Evolutionary conservation across 2,888 invertebrate species (phyloP), one percentile per base, ranked within the genome.

Genomic region (Apamea sordens): DNA sequence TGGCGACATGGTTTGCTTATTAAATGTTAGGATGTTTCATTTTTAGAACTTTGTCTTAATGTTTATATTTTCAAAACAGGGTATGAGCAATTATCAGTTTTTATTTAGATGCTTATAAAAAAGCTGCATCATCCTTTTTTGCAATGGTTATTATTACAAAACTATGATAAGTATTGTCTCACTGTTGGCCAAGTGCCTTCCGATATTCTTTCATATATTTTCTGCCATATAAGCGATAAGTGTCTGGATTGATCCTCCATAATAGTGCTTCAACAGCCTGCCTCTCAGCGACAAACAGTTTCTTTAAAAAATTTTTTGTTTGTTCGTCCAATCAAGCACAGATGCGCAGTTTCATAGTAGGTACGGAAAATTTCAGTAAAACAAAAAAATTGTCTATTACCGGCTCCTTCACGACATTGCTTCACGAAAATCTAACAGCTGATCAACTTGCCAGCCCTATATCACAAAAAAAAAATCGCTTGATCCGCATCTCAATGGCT

Each of bases 401-500:
- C 64, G 36, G 11, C 2, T 36, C 8, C 13, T 56, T 18, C 24
- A n/a, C 18, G 50, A 47, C 47, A 24, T 59, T 21, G 47, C 13
- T 3, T 59, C 10, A 32, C 2, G 47, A 41, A 61, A 28, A 77
- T 21, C 0, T 0, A 41, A 77, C 69, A 50, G 32, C 77, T 83
- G 32, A 67, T 78, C 15, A 8, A 59, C 0, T 47, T 15, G 77
- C 18, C 84, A 85, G 61, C 87, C 87, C 87, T 80, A 74, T 7
- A 7, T 4, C 11, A 36, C 11, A 36, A 7, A 0, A 47, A 69
- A 56, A 73, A 72, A 76, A 44, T 63, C 7, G 41, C 63, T 69
- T 80, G 72, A 86, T 85, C 84, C 86, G 80, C 63, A 36, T 70
- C 56, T 81, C 59, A 82, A 56, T 64, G 47, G 56, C 67, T 71